Percentiles rank a stretch among this genome's conserved stretches.
Evolutionary conservation across 2,113 vertebrate genomes (phyloP).

Genomic region (Anarrhichthys ocellatus): DNA sequence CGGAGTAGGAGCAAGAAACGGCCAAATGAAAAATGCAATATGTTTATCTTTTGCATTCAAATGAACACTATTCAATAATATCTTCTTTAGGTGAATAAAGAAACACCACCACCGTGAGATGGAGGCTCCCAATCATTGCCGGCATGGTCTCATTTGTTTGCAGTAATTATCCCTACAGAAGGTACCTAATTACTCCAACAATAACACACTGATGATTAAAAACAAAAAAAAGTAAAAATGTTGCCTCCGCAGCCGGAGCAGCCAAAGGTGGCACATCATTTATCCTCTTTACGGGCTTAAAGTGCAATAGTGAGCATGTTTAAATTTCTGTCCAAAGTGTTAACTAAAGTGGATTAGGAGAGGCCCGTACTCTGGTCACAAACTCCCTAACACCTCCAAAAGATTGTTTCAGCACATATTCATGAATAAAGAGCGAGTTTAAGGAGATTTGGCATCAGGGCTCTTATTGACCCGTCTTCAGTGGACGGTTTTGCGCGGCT

Average conservation of each 20-base stretch:
- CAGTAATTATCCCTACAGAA: conserved; percentile 54
- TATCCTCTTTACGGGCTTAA: conserved; percentile 33
- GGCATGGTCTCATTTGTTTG: conserved; percentile 38
- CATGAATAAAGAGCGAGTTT: conserved; percentile 75
- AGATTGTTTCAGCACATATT: conserved; percentile 74
- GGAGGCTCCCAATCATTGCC: conserved; percentile 1
- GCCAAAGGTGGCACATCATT: conserved; percentile 38
- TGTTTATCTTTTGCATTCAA: conserved; percentile 18
- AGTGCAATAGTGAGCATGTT: conserved; percentile 43
- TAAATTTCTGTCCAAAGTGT: conserved; percentile 54
- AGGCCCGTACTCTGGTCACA: conserved; percentile 45
- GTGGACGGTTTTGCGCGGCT: conserved; percentile 60
- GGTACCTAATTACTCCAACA: conserved; percentile 55
- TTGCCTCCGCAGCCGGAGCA: conserved; percentile 13
- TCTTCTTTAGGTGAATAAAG: not conserved
- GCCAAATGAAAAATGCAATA: not conserved
- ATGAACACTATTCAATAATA: not conserved
- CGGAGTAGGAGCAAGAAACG: not conserved
- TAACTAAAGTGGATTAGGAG: conserved; percentile 60
- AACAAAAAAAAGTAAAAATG: conserved; percentile 6
- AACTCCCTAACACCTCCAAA: conserved; percentile 58
- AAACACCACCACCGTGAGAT: not conserved
- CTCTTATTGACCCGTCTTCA: conserved; percentile 77
- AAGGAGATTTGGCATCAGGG: conserved; percentile 75
- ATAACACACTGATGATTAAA: conserved; percentile 53